These are phyloP conservation scores for Dolichallabes microphthalmus DNA, from an alignment of 2,113 vertebrate species.

Conservation along the genomic window DNA sequence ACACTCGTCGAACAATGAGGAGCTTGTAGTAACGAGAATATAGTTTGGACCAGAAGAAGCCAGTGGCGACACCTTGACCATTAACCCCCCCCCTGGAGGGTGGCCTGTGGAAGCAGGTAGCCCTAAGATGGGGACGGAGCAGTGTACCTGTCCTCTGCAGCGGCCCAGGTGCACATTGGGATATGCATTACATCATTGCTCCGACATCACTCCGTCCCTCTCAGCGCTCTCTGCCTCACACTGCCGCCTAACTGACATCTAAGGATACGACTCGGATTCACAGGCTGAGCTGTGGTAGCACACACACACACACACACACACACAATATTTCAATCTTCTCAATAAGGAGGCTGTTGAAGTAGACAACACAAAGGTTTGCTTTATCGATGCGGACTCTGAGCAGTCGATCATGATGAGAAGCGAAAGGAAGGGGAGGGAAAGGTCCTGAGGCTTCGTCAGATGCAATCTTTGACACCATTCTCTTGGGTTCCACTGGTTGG, in stretches of 20 bases:
- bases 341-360: conserved; percentile 42
- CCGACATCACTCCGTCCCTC: conserved; percentile 28
- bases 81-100: not conserved
- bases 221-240: conserved; percentile 40
- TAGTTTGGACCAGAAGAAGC: not conserved
- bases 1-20: conserved; percentile 7
- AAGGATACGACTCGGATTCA: conserved; percentile 47
- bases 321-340: conserved; percentile 41
- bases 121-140: conserved; percentile 6
- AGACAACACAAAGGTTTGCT: conserved; percentile 24
- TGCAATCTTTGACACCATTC: not conserved
- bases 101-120: conserved; percentile 10
- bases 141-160: conserved; percentile 53
- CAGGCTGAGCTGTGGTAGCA: conserved; percentile 22
- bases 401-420: not conserved
- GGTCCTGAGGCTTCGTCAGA: conserved; percentile 9
- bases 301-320: conserved; percentile 28
- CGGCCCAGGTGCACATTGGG: conserved; percentile 53
- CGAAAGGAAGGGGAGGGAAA: not conserved
- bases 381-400: conserved; percentile 32
- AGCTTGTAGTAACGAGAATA: no score
- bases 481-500: not conserved
- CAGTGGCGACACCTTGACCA: not conserved
- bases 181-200: conserved; percentile 56
- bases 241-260: conserved; percentile 48